Base-by-base conservation (phyloP, 2,888 invertebrate species). In the Eurytoma californica region DNA sequence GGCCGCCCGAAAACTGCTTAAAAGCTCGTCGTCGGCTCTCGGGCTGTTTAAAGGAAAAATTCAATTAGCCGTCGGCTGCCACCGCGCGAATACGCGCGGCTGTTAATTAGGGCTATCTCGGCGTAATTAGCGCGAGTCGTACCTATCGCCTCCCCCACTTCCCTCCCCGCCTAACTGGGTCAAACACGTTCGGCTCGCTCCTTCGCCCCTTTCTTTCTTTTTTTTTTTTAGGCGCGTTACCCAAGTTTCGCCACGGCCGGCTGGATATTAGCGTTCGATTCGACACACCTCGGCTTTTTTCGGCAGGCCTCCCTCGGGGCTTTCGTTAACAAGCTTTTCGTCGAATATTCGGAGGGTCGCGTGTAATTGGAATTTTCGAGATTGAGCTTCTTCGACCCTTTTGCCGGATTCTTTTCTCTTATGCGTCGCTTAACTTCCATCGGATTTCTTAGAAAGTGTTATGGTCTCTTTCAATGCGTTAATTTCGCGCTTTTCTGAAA, bases 41-140 rank as follows among this genome's bases (percentile, higher is more conserved):
- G 51, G 30, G 28, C 16, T 30, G 53, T 53, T 74, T 66, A 60
- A 60, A 67, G 72, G 66, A 77, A 80, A 82, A 77, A 83, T 86
- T 84, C 84, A 84, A 86, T 86, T 86, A 86, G 84, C 81, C 82
- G 80, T 77, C 79, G 79, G 47, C 47, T n/a, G n/a, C 81, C 75
- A 72, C 61, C 74, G 80, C 53, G 55, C 28, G 49, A 79, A 86
- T 84, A 84, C 85, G 85, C 84, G 84, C 84, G 84, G 79, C 82
- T 86, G 86, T 87, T 88, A 88, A 88, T 88, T 87, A 87, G 85
- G 82, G 84, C 85, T 84, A 86, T 86, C 85, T 84, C 83, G 81
- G 84, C 78, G 84, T 86, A 87, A 87, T 87, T 86, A 86, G 85
- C 84, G 83, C 83, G 79, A 79, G 84, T 79, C 83, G 39, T 74